These are phyloP conservation scores for Macroglossus sobrinus DNA, from an alignment of 2,113 vertebrate species.

Conservation along the genomic window DNA sequence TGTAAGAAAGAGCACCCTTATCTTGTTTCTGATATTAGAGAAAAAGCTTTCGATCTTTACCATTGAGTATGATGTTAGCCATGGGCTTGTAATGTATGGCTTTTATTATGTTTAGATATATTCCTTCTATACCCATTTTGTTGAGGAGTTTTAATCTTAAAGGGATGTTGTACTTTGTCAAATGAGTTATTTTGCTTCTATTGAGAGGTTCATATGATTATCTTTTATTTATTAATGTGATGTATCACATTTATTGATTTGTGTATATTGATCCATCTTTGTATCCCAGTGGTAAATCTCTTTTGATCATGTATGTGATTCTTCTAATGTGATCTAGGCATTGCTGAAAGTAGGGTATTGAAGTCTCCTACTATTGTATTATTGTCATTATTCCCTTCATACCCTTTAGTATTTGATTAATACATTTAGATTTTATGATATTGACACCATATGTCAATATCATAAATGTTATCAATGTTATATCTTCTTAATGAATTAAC, in stretches of 20 bases:
- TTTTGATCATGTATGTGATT: background rate
- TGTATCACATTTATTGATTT: background rate
- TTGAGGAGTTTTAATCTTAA: background rate
- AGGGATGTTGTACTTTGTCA: background rate
- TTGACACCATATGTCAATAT: background rate
- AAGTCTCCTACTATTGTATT: background rate
- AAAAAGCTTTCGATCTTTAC: too few relatives aligned
- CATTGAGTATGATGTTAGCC: background rate
- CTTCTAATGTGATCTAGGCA: background rate
- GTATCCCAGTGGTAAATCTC: background rate
- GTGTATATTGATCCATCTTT: background rate
- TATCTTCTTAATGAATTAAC: background rate
- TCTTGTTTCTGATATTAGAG: background rate
- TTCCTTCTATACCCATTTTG: background rate
- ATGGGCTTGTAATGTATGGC: background rate
- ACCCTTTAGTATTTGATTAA: background rate
- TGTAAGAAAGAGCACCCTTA: background rate
- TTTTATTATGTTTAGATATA: background rate
- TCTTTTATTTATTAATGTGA: background rate
- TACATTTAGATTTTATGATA: background rate
- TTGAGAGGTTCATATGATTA: background rate
- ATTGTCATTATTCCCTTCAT: background rate
- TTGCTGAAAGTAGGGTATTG: background rate
- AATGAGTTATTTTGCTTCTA: background rate
- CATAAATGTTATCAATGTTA: background rate